Evolutionary conservation across 2,113 vertebrate genomes (phyloP).

Genomic region (Hymenochirus boettgeri): DNA sequence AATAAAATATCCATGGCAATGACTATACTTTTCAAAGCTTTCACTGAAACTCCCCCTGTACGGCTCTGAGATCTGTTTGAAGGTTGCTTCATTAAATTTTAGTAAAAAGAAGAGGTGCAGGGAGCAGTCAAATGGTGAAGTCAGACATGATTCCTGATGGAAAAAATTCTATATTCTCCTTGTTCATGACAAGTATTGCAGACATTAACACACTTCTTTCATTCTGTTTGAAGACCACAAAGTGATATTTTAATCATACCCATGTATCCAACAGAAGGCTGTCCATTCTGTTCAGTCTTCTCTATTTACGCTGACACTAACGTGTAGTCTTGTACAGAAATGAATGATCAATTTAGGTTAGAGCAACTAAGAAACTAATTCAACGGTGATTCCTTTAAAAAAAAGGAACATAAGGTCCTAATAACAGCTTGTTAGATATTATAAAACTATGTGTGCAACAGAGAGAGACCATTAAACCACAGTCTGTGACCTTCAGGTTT

Average conservation of each 20-base stretch:
- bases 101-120: constrained; percentile 25
- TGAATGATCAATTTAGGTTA: background rate
- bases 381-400: too few relatives aligned
- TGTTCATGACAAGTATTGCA: constrained; percentile 26
- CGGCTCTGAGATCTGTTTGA: constrained; percentile 13
- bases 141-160: constrained; percentile 16
- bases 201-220: constrained; percentile 13
- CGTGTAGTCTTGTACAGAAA: background rate
- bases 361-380: too few relatives aligned
- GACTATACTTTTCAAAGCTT: constrained; percentile 28
- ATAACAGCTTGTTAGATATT: too few relatives aligned
- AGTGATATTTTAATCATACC: background rate
- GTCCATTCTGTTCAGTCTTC: background rate
- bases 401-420: too few relatives aligned
- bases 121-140: constrained; percentile 7
- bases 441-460: too few relatives aligned
- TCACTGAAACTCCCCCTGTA: constrained; percentile 4
- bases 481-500: too few relatives aligned
- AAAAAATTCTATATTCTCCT: constrained; percentile 26
- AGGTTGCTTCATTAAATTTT: constrained; percentile 39
- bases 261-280: background rate
- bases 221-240: constrained; percentile 28
- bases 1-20: constrained; percentile 35
- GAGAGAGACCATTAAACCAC: too few relatives aligned
- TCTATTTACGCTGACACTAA: background rate